Percentiles rank a stretch among this genome's conserved stretches.
Evolutionary conservation across 2,888 invertebrate species (phyloP).

Genomic region (Caenorhabditis sp.): DNA sequence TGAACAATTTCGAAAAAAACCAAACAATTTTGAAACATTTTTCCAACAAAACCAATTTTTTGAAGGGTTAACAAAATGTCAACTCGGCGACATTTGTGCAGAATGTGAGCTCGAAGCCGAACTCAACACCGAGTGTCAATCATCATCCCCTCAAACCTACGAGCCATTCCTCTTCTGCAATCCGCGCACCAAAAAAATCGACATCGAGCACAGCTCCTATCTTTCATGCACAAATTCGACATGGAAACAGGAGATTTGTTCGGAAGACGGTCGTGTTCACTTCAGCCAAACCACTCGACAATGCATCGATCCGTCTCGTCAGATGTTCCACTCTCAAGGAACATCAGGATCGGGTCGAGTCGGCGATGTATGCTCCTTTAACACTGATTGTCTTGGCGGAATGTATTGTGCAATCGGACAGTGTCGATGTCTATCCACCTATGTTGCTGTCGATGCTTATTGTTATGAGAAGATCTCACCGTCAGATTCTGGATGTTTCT

Average conservation of each 20-base stretch:
- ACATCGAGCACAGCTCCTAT: constrained; percentile 45
- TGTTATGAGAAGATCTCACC: constrained; percentile 59
- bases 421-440: constrained; percentile 55
- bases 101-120: constrained; percentile 29
- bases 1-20: no score
- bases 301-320: constrained; percentile 44
- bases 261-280: constrained; percentile 39
- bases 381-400: constrained; percentile 61
- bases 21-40: no score
- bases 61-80: constrained; percentile 23
- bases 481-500: constrained; percentile 54
- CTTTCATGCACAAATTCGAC: constrained; percentile 36
- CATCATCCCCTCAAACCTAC: constrained; percentile 17
- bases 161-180: constrained; percentile 49
- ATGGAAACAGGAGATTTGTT: constrained; percentile 47
- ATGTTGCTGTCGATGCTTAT: constrained; percentile 55
- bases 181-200: constrained; percentile 53
- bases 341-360: constrained; percentile 59
- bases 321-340: constrained; percentile 47
- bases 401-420: constrained; percentile 60
- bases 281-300: constrained; percentile 32
- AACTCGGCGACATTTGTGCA: constrained; percentile 18
- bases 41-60: no score
- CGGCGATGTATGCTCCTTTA: constrained; percentile 58
- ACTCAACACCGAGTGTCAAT: constrained; percentile 23